phyloP scores from a whole-genome alignment of 2,113 vertebrate species.

The Gobiocypris rarus region DNA sequence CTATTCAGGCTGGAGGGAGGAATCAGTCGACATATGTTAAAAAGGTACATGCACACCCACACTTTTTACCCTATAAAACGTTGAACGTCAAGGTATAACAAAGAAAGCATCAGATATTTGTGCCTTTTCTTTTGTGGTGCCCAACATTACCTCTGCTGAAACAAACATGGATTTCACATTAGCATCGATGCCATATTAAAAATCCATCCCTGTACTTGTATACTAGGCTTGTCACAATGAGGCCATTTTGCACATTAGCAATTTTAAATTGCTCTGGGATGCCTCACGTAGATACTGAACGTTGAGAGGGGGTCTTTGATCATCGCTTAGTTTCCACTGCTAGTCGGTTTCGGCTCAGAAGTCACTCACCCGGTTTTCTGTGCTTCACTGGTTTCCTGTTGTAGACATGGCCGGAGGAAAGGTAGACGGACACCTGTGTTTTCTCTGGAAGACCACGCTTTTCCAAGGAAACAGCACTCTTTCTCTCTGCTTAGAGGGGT shows the following conservation, averaged over 20 bases:
- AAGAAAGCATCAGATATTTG: background rate
- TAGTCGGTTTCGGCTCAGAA: constrained; percentile 14
- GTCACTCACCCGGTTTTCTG: constrained; percentile 9
- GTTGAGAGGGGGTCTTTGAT: constrained; percentile 10
- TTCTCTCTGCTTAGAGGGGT: constrained; percentile 7
- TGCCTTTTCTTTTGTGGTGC: constrained; percentile 2
- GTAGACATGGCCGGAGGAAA: constrained; percentile 29
- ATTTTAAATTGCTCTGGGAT: background rate
- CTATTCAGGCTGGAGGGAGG: constrained; percentile 27
- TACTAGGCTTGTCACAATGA: constrained; percentile 5
- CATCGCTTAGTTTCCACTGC: background rate
- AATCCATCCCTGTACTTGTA: background rate
- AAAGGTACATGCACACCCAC: background rate
- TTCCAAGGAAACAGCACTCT: background rate
- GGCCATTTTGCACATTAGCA: constrained; percentile 12
- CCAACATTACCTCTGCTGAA: background rate
- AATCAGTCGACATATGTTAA: background rate
- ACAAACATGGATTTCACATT: background rate
- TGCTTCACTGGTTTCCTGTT: constrained; percentile 12
- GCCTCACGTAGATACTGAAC: background rate
- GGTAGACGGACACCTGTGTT: constrained; percentile 30
- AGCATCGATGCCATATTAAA: background rate
- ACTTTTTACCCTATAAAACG: background rate
- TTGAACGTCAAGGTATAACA: background rate
- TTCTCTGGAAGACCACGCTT: constrained; percentile 5